Conservation (phyloP, 2,888 invertebrate species). For the Sinohyriopsis cumingii region DNA sequence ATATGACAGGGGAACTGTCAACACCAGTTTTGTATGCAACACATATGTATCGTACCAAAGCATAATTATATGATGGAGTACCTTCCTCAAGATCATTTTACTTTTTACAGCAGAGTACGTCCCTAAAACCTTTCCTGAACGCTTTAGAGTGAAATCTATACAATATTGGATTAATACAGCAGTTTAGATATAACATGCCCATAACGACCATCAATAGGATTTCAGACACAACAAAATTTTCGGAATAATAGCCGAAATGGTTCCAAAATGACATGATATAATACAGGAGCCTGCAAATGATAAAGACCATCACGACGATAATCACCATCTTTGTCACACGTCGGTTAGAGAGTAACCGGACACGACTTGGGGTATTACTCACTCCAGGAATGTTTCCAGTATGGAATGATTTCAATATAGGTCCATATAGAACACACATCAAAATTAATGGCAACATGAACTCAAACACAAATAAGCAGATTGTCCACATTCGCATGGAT, state of each 20-base stretch:
- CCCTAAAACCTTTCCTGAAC: conserved; percentile 86
- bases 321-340: conserved; percentile 88
- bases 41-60: too few relatives aligned
- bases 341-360: conserved; percentile 82
- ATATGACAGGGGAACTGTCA: too few relatives aligned
- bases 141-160: conserved; percentile 93
- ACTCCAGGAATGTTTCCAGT: conserved; percentile 79
- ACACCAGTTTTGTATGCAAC: too few relatives aligned
- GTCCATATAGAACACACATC: conserved; percentile 87
- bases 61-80: too few relatives aligned
- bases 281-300: conserved; percentile 92
- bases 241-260: conserved; percentile 18
- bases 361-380: conserved; percentile 80
- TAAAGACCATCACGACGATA: conserved; percentile 89
- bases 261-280: conserved; percentile 75
- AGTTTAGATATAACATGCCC: conserved; percentile 85
- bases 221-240: too few relatives aligned
- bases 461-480: conserved; percentile 82
- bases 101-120: too few relatives aligned
- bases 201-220: conserved; percentile 17
- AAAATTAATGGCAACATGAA: conserved; percentile 88
- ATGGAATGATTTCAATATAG: conserved; percentile 89
- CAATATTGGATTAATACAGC: conserved; percentile 91
- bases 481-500: background rate
- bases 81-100: too few relatives aligned